These are phyloP conservation scores for Thymelicus acteon DNA, from an alignment of 2,888 invertebrate genomes.

Conservation along the genomic window DNA sequence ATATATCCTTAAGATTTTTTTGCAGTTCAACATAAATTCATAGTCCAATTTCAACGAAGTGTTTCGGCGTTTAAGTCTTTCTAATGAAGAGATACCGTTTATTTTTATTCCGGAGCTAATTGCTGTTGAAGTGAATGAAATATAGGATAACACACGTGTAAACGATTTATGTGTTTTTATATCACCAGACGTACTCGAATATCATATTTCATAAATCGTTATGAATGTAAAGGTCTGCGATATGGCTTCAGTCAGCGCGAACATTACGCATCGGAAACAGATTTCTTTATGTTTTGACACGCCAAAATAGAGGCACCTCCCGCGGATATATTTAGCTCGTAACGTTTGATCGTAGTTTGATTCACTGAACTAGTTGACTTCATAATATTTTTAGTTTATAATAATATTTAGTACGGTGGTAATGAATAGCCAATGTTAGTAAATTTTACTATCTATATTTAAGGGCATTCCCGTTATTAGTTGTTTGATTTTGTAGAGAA, in stretches of 20 bases:
- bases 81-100: not conserved
- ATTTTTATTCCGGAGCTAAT: not conserved
- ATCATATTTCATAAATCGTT: slow-evolving; percentile 20
- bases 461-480: not conserved
- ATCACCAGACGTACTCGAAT: not conserved
- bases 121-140: slow-evolving; percentile 5
- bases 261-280: slow-evolving; percentile 21
- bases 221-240: not conserved
- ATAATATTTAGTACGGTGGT: not conserved
- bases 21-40: no score
- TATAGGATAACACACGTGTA: not conserved
- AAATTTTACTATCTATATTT: not conserved
- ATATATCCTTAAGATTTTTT: no score
- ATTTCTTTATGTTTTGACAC: slow-evolving; percentile 33
- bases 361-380: slow-evolving; percentile 22
- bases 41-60: no score
- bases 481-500: not conserved
- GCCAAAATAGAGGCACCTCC: slow-evolving; percentile 25
- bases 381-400: slow-evolving; percentile 15
- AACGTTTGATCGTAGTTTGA: slow-evolving; percentile 28
- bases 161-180: no score
- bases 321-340: slow-evolving; percentile 27
- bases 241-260: slow-evolving; percentile 11
- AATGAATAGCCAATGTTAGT: not conserved
- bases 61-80: no score